Evolutionary conservation across 2,797 vertebrate genomes (phyloP).

Genomic region (Fistularia commersonii): DNA sequence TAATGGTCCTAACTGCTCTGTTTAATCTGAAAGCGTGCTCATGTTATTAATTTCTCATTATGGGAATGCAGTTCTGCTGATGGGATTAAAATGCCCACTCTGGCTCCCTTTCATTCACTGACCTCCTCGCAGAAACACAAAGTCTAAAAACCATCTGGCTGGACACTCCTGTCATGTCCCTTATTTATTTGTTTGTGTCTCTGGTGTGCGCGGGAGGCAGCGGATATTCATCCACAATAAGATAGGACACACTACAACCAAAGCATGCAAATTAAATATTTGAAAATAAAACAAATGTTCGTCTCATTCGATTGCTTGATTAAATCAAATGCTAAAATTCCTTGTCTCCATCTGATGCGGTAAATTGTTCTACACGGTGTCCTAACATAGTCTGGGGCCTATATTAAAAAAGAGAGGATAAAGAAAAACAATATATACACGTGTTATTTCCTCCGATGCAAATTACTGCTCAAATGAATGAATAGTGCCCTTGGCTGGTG

Average conservation of each 20-base stretch:
- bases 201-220: slow-evolving; percentile 19
- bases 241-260: too few species aligned
- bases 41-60: slow-evolving; percentile 83
- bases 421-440: slow-evolving; percentile 29
- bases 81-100: slow-evolving; percentile 72
- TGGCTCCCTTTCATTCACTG: slow-evolving; percentile 60
- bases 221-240: slow-evolving; percentile 30
- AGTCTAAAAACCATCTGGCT: slow-evolving; percentile 67
- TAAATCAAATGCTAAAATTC: too few species aligned
- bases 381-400: not conserved
- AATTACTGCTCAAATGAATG: slow-evolving; percentile 58
- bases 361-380: too few species aligned
- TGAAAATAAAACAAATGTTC: too few species aligned
- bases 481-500: slow-evolving; percentile 61
- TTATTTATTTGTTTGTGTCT: slow-evolving; percentile 62
- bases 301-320: too few species aligned
- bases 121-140: slow-evolving; percentile 60
- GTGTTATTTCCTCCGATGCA: slow-evolving; percentile 36
- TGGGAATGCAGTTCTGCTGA: slow-evolving; percentile 76
- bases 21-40: slow-evolving; percentile 80
- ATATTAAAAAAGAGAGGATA: not conserved
- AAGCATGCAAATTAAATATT: too few species aligned
- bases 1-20: slow-evolving; percentile 78
- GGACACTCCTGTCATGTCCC: slow-evolving; percentile 41
- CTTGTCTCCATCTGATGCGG: too few species aligned